These are phyloP conservation scores for Ciconia boyciana DNA, from an alignment of 2,113 vertebrate species.

Conservation along the genomic window DNA sequence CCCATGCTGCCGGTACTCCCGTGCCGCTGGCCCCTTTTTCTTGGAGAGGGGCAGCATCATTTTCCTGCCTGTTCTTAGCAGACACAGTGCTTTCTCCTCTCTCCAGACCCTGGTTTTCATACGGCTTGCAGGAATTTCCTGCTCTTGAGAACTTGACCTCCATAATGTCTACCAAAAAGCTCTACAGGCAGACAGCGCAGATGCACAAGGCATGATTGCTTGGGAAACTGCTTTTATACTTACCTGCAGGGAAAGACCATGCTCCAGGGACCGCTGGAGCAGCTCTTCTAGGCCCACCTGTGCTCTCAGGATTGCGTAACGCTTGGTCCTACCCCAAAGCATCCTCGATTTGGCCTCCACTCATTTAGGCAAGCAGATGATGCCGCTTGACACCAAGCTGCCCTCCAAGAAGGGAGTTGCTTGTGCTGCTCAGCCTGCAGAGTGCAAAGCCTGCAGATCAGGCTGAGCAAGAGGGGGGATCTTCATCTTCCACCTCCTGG, in stretches of 20 bases:
- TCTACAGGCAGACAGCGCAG: fast-evolving
- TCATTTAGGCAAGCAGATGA: neutral
- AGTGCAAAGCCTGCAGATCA: fast-evolving
- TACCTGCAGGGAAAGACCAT: neutral
- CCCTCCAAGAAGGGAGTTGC: neutral
- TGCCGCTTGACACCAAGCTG: neutral
- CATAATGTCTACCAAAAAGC: neutral
- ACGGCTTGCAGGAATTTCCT: neutral
- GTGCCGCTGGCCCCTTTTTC: neutral
- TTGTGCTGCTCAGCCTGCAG: neutral
- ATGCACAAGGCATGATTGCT: neutral
- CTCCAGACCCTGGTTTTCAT: neutral
- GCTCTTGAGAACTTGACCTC: neutral
- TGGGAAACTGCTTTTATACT: neutral
- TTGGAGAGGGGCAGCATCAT: neutral
- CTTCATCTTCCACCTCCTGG: neutral
- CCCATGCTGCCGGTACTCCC: fast-evolving
- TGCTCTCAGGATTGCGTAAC: neutral
- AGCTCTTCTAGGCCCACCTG: neutral
- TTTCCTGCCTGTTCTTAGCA: neutral
- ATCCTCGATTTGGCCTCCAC: neutral
- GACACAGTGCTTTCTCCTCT: neutral
- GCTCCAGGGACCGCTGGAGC: neutral
- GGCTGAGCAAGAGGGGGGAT: neutral
- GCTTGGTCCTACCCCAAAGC: neutral